These are phyloP conservation scores for Parelbella ahira DNA, from an alignment of 2,888 invertebrate species.

Conservation along the genomic window DNA sequence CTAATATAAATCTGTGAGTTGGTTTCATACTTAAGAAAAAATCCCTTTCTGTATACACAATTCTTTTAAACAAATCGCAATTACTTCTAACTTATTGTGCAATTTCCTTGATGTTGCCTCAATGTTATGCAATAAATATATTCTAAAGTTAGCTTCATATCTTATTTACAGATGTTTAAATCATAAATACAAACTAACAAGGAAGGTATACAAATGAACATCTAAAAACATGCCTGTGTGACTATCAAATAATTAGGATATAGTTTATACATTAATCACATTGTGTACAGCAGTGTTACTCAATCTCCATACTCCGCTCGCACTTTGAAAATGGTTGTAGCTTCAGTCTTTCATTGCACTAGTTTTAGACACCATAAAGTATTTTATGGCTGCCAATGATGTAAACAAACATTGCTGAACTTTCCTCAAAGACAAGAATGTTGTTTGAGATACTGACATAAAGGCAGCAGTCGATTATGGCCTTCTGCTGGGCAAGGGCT, in stretches of 20 bases:
- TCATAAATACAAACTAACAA: conserved; percentile 1
- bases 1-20: conserved; percentile 4
- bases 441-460: too few relatives aligned
- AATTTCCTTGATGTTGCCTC: conserved; percentile 8
- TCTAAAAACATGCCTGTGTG: conserved; percentile 34
- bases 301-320: conserved; percentile 1
- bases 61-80: conserved; percentile 10
- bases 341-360: conserved; percentile 28
- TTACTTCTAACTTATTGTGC: conserved; percentile 22
- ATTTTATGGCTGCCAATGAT: too few relatives aligned
- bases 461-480: too few relatives aligned
- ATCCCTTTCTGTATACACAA: conserved; percentile 1
- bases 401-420: too few relatives aligned
- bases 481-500: too few relatives aligned
- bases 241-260: conserved; percentile 39
- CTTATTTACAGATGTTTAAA: conserved; percentile 26
- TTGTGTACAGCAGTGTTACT: conserved; percentile 46
- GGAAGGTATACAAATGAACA: conserved; percentile 35
- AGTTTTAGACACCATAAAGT: too few relatives aligned
- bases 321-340: too few relatives aligned
- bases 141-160: conserved; percentile 11
- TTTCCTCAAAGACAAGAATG: too few relatives aligned
- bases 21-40: conserved; percentile 6
- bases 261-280: conserved; percentile 43
- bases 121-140: conserved; percentile 16